phyloP scores from a whole-genome alignment of 2,113 vertebrate species.

The Cryptomyrus ogoouensis region DNA sequence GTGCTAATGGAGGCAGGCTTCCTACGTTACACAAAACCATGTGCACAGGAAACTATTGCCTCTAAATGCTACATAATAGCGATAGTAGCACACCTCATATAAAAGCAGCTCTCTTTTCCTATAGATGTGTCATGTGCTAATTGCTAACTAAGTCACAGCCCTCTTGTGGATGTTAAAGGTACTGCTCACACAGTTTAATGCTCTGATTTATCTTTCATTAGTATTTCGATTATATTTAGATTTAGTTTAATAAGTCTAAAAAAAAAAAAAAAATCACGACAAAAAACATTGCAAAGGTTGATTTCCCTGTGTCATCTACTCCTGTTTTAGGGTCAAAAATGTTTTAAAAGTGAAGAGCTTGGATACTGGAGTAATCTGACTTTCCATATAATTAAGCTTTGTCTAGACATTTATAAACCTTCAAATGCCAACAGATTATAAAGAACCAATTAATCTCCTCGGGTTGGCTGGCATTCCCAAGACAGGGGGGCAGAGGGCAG shows the following conservation, averaged over 20 bases:
- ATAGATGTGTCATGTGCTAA: not conserved
- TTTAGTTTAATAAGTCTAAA: not conserved
- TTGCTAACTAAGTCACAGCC: not conserved
- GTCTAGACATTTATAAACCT: slow-evolving; percentile 44
- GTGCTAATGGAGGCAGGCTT: not conserved
- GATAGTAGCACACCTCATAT: not conserved
- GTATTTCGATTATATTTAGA: not conserved
- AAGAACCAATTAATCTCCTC: slow-evolving; percentile 37
- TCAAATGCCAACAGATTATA: slow-evolving; percentile 40
- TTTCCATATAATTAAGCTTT: slow-evolving; percentile 38
- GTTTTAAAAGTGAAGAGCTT: slow-evolving; percentile 19
- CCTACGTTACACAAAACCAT: not conserved
- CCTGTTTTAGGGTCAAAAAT: slow-evolving; percentile 10
- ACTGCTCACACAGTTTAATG: not conserved
- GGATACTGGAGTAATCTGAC: not conserved
- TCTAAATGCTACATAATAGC: not conserved
- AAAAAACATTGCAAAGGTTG: not conserved
- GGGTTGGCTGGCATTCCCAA: slow-evolving; percentile 26
- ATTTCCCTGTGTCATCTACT: not conserved
- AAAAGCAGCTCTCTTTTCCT: not conserved
- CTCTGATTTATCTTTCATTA: not conserved
- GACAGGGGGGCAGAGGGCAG: not conserved
- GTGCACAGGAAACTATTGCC: not conserved
- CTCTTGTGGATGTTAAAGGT: not conserved
- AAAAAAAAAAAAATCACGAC: not conserved